Base-by-base conservation (phyloP, 2,888 invertebrate species). In the Rhabditoides inermis region DNA sequence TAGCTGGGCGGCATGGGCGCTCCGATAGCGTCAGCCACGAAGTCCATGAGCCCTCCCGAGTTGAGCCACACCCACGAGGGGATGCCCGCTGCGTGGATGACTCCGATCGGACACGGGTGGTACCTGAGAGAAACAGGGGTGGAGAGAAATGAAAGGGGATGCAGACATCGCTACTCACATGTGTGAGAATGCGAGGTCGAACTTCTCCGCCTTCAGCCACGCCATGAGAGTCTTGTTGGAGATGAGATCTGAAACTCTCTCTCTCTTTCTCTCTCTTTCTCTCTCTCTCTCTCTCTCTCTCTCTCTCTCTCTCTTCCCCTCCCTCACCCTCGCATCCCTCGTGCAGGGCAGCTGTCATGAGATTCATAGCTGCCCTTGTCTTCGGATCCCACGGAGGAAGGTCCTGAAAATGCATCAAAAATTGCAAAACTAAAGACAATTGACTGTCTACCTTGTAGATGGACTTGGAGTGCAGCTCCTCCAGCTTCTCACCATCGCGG, bases 181-280 rank as follows among this genome's bases (percentile, higher is more conserved):
- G 51, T 72, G 65, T 2, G 68, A 52, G 45, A 69, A 66, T 26
- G 66, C 69, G 2, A 72, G 40, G 49, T 72, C 72, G 51, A 69
- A 70, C 45, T 69, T 62, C 32, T 59, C 61, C 15, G 52, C 48
- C 26, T 56, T 55, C 35, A 70, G 50, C 55, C 59, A 56, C 4
- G 18, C 20, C 42, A 68, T 28, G 42, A 69, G 58, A 20, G 55
- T 54, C 47, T 63, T 62, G 48, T 66, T 59, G 1, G 25, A 41
- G 5, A 65, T 18, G 10, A 47, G 25, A n/a, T 28, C 58, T 58
- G 45, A 44, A 54, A 51, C 23, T 28, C 2, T 48, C 41, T 22
- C n/a, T 20, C 2, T 49, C 12, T 7, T 12, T 25, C 27, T 10
- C 23, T 44, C 23, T 44, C 27, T n/a, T n/a, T n/a, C n/a, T n/a